Base-by-base conservation (phyloP, 2,113 vertebrate genomes). In the Abramis brama region DNA sequence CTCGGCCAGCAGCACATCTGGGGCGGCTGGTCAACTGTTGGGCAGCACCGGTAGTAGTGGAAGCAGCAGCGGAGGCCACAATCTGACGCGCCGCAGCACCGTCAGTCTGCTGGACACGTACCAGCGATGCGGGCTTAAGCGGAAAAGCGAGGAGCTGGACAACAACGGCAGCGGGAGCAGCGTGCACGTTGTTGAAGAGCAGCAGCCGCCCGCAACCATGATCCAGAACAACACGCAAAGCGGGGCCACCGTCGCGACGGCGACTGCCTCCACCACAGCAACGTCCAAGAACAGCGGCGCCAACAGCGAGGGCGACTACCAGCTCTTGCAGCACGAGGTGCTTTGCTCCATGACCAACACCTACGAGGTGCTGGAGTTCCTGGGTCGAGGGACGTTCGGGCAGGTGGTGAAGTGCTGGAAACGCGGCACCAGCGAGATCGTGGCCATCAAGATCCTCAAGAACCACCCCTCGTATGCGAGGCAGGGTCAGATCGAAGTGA, bases 341-440 rank as follows among this genome's bases (percentile, higher is more conserved):
- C 96, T 99, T 87, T 99, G 98, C 95, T 99, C 98, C 92, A 99
- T 99, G 97, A 99, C 98, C 93, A 99, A 99, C 93, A 99, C 97
- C 0, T 99, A 99, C 0, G 98, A 99, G 88, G 98, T 99, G 82
- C 91, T 99, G 90, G 98, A 99, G 91, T 99, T 99, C 93, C 91
- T 99, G 91, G 98, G 98, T 73, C 94, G 98, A 25, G 98, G 98
- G 71, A 99, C 98, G 12, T 99, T 99, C 0, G 98, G 98, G 79
- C 98, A 99, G 91, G 98, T 99, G 93, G 98, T 99, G 9, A 99
- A 99, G 93, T 98, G 97, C 94, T 99, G 98, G 98, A 99, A 99
- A 89, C 95, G 98, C 89, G 98, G 98, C 91, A 99, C 98, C 92
- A 99, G 97, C 6, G 98, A 99, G 91, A 99, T 99, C 25, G 98